phyloP scores from a whole-genome alignment of 2,797 vertebrate genomes.

The Chiloscyllium punctatum region DNA sequence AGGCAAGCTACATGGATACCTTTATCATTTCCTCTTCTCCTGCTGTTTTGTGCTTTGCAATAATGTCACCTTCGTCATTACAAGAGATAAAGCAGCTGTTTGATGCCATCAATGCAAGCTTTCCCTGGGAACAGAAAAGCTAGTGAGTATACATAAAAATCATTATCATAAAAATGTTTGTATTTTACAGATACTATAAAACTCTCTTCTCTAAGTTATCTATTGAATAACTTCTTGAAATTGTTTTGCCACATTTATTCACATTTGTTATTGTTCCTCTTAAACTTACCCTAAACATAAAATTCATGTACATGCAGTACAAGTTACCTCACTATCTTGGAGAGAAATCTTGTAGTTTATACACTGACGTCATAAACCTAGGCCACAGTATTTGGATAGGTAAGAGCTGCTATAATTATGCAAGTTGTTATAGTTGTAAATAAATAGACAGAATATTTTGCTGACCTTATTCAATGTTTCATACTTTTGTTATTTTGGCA shows the following conservation, averaged over 20 bases:
- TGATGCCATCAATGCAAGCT: constrained; percentile 84
- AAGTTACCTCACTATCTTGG: not conserved
- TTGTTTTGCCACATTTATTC: not conserved
- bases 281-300: not conserved
- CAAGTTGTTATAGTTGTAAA: not conserved
- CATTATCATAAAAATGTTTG: not conserved
- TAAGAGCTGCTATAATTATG: not conserved
- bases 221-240: not conserved
- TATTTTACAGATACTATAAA: not conserved
- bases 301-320: not conserved
- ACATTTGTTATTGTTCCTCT: not conserved
- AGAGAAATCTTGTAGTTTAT: not conserved
- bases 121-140: constrained; percentile 62
- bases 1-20: constrained; percentile 57
- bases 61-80: constrained; percentile 88
- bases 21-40: constrained; percentile 90
- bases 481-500: not conserved
- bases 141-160: not conserved
- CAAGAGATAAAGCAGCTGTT: constrained; percentile 93
- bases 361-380: not conserved
- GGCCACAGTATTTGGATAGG: not conserved
- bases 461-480: not conserved
- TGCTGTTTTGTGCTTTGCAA: constrained; percentile 81
- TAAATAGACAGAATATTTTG: not conserved
- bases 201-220: not conserved